Evolutionary conservation across 2,113 vertebrate species (phyloP).

Genomic region (Terrapene triunguis): DNA sequence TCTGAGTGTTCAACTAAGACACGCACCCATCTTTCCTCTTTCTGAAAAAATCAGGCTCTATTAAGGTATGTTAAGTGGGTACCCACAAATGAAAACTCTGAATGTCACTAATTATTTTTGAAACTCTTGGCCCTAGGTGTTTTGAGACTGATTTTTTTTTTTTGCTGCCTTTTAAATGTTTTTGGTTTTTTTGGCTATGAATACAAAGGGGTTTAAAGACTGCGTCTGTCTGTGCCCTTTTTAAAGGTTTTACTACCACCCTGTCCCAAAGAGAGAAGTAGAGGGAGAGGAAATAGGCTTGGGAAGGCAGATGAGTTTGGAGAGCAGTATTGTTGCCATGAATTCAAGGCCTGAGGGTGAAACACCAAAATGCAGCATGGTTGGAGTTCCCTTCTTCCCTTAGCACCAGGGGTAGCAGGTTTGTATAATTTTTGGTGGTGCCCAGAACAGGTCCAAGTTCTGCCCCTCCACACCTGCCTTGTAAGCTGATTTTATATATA

Average conservation of each 20-base stretch:
- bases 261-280: background rate
- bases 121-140: background rate
- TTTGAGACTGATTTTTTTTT: background rate
- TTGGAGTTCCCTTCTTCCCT: background rate
- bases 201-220: background rate
- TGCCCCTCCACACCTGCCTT: too few relatives aligned
- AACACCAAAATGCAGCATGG: accelerated
- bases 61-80: background rate
- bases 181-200: accelerated
- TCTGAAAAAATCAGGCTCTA: background rate
- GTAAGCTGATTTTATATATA: too few relatives aligned
- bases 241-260: background rate
- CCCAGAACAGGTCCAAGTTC: too few relatives aligned
- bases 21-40: background rate
- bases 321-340: accelerated
- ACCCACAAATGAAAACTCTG: accelerated
- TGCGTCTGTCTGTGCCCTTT: background rate
- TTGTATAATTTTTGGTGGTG: too few relatives aligned
- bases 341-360: background rate
- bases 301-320: accelerated
- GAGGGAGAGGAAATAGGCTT: background rate
- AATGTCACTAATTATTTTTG: accelerated
- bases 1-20: background rate
- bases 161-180: background rate
- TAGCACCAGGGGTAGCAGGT: background rate